Percentiles rank a stretch among this genome's conserved stretches.
phyloP scores from a whole-genome alignment of 2,113 vertebrate species.

The Amphilophus citrinellus region DNA sequence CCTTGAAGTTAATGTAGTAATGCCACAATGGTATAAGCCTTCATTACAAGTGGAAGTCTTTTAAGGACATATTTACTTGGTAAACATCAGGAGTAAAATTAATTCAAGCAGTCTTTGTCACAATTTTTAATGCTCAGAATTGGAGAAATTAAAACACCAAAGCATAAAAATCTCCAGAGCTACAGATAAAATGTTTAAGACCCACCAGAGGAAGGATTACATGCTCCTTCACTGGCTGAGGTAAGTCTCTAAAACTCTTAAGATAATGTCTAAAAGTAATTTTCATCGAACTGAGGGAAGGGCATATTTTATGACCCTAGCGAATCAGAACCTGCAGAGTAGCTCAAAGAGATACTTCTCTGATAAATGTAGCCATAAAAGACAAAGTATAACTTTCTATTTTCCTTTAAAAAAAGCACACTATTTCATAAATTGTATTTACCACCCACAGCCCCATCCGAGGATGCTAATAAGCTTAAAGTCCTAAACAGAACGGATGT shows the following conservation, averaged over 20 bases:
- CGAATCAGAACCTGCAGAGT: conserved; percentile 1
- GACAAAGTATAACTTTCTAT: neutral
- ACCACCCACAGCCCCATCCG: neutral
- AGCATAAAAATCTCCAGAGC: conserved; percentile 10
- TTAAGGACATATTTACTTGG: neutral
- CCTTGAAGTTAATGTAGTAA: conserved; percentile 44
- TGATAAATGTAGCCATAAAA: neutral
- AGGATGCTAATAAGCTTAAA: conserved; percentile 9
- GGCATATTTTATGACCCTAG: neutral
- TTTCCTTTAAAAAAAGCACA: neutral
- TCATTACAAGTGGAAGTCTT: neutral
- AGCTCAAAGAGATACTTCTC: neutral
- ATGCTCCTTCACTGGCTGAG: neutral
- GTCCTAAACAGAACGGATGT: conserved; percentile 16
- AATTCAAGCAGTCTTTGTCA: neutral
- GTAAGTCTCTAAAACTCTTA: neutral
- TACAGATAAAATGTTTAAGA: conserved; percentile 13
- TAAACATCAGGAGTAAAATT: neutral
- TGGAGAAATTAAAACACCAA: neutral
- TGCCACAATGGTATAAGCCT: conserved; percentile 14
- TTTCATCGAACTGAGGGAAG: neutral
- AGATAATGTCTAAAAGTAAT: conserved; percentile 23
- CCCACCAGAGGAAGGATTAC: conserved; percentile 18
- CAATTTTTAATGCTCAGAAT: neutral
- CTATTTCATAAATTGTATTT: neutral